Evolutionary conservation across 2,113 vertebrate species (phyloP).

Genomic region (Orcinus orca): DNA sequence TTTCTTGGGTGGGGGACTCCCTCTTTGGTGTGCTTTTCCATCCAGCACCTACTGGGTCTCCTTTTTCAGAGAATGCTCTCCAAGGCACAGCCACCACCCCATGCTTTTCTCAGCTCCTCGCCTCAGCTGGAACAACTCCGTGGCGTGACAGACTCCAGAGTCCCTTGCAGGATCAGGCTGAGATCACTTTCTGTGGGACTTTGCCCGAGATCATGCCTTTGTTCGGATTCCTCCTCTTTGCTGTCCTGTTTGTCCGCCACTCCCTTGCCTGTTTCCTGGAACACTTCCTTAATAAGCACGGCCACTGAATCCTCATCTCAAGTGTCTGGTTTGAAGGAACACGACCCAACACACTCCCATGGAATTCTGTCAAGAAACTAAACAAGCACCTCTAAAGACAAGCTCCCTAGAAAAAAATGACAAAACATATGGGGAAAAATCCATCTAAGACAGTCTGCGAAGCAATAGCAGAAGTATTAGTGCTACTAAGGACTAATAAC

Average conservation of each 20-base stretch:
- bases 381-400: conserved; percentile 20
- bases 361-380: not conserved
- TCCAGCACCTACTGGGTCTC: not conserved
- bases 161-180: not conserved
- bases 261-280: not conserved
- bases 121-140: not conserved
- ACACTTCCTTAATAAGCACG: not conserved
- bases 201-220: not conserved
- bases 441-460: not conserved
- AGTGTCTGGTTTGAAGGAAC: not conserved
- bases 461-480: not conserved
- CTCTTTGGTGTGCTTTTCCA: not conserved
- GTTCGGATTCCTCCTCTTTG: not conserved
- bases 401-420: not conserved
- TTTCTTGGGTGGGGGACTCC: not conserved
- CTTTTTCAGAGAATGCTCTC: not conserved
- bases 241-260: not conserved
- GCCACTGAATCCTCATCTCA: not conserved
- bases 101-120: not conserved
- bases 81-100: not conserved
- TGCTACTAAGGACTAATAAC: not conserved
- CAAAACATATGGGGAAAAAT: not conserved
- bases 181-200: not conserved
- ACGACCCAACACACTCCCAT: not conserved
- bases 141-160: not conserved